Conservation (phyloP, 2,888 invertebrate genomes). For the Thymelicus lineola region DNA sequence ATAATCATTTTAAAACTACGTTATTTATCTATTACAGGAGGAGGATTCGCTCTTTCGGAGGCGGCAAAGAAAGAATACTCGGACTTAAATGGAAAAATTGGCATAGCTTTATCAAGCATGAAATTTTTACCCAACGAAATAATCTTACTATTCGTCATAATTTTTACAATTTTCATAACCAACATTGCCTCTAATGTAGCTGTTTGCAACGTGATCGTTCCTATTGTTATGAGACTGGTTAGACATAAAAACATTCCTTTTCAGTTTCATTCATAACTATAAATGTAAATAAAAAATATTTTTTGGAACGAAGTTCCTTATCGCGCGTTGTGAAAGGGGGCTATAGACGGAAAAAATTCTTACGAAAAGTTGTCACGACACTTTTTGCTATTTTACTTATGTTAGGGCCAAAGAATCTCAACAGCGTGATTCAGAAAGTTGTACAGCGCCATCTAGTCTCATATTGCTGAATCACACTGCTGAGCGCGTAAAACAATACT, state of each 20-base stretch:
- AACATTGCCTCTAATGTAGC: slow-evolving; percentile 76
- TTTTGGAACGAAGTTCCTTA: too few species aligned
- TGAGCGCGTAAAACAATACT: too few species aligned
- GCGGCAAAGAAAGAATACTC: slow-evolving; percentile 61
- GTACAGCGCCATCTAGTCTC: too few species aligned
- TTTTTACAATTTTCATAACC: slow-evolving; percentile 60
- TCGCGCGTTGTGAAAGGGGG: too few species aligned
- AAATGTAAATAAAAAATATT: too few species aligned
- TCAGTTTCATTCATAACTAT: background rate
- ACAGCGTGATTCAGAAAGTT: too few species aligned
- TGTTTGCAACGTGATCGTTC: slow-evolving; percentile 65
- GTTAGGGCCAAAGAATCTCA: too few species aligned
- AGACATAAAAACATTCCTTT: slow-evolving; percentile 33
- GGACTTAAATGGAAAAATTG: slow-evolving; percentile 61
- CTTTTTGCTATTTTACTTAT: too few species aligned
- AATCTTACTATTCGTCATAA: slow-evolving; percentile 56
- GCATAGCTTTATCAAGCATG: slow-evolving; percentile 49
- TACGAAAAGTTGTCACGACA: too few species aligned
- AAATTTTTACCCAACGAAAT: slow-evolving; percentile 50
- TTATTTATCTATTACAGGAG: slow-evolving; percentile 55
- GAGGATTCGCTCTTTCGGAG: slow-evolving; percentile 63
- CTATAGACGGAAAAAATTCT: too few species aligned
- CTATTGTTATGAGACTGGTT: slow-evolving; percentile 71
- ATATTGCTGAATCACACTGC: too few species aligned
- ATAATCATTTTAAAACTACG: too few species aligned